Evolutionary conservation across 2,113 vertebrate genomes (phyloP), one percentile per base, ranked within the genome.

Genomic region (Cygnus buccinator): DNA sequence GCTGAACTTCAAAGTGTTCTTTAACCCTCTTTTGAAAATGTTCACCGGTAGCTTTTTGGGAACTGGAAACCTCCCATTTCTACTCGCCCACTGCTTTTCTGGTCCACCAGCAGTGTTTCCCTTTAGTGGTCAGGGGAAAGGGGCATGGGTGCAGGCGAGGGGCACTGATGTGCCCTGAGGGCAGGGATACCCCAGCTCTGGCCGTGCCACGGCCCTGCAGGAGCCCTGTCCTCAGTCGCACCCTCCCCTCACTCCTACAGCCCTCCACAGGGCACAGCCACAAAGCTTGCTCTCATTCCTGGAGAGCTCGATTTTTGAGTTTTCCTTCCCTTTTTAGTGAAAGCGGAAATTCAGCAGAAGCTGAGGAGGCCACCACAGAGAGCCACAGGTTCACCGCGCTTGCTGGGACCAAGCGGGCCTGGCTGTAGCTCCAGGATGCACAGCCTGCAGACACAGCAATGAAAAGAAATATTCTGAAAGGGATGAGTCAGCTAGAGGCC

Each of bases 401-500:
- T 93, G 78, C 78, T 46, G 26, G 91, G 41, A 73, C 82, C 79
- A 92, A 95, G 70, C 70, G 82, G 93, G 82, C 94, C 87, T 89
- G 37, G 74, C 75, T 84, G 66, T 4, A 62, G 93, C 65, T 90
- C 84, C 0, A 55, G 66, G 76, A 91, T 93, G n/a, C 66, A 85
- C 89, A 97, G 87, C 93, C 80, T 84, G 91, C 96, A 88, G 86
- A 93, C 55, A 78, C 85, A 14, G 87, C 18, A 76, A 92, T 79
- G 91, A 91, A 97, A 97, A 96, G 95, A 94, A 97, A 97, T 96
- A 87, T 75, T 96, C 71, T 94, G 86, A 90, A 95, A 96, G 93
- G 96, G 93, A 96, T 97, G 96, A 97, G 96, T 97, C 96, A 97
- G 87, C 89, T 96, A 95, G 80, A 97, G 73, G 94, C 94, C 35